Base-by-base conservation (phyloP, 2,113 vertebrate species). In the Onychorhynchus coronatus region DNA sequence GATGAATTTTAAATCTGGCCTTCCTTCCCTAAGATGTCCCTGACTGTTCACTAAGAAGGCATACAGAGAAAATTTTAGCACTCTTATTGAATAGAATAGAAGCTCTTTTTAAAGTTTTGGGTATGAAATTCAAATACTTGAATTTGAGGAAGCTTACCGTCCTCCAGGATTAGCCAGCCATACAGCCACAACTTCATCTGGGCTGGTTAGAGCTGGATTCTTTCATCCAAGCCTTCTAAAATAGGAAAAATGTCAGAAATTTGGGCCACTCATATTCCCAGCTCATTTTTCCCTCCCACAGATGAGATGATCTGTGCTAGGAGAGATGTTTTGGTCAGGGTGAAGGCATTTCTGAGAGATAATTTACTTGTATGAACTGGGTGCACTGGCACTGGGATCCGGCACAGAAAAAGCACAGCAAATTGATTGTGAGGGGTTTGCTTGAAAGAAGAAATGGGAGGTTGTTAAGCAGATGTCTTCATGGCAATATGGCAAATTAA, bases 321-420 rank as follows among this genome's bases (percentile, higher is more conserved):
- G 30, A 55, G n/a, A 68, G 63, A 18, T 24, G 20, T 56, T 91
- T 90, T 56, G 68, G 41, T 72, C 63, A 42, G 4, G 14, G 31
- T 6, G 12, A 50, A 74, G n/a, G 63, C 35, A 53, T 42, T 90
- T 77, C 49, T 76, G 82, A 66, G 78, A 79, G 46, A 33, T 61
- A 16, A 74, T 53, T 73, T 70, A 21, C 63, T 61, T 10, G 1
- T 61, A 27, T 0, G 0, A 9, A 7, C 41, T 4, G 7, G 79
- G 28, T 5, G 3, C 0, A 0, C 44, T 65, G 44, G 74, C 44
- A 3, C 11, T 23, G 28, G 81, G 61, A 85, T 78, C 33, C 33
- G 3, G 2, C 17, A 2, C 3, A 27, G 41, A 30, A 66, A 85
- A 68, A 67, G 56, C 0, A 0, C 58, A 75, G 58, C 22, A 67